Evolutionary conservation across 2,113 vertebrate genomes (phyloP).

Genomic region (Clinocottus analis): DNA sequence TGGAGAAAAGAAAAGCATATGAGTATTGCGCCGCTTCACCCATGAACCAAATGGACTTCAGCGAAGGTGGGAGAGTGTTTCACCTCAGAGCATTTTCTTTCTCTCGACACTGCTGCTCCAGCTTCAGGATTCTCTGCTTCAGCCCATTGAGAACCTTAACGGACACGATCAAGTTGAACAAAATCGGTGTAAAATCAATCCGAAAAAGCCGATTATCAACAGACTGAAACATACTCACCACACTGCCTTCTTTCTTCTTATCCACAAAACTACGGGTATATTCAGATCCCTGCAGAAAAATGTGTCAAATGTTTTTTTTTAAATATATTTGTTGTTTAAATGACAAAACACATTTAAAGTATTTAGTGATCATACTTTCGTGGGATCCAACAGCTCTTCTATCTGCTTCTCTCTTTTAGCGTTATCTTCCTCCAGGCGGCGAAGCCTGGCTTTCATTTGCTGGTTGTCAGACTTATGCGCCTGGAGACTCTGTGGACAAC

Average conservation of each 20-base stretch:
- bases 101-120: conserved; percentile 93
- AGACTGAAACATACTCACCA: conserved; percentile 81
- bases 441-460: conserved; percentile 89
- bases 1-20: conserved; percentile 52
- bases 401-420: conserved; percentile 92
- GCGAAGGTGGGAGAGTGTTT: not conserved
- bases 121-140: conserved; percentile 90
- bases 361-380: conserved; percentile 76
- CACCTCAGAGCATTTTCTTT: conserved; percentile 89
- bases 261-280: conserved; percentile 87
- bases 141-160: conserved; percentile 88
- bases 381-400: conserved; percentile 89
- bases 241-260: conserved; percentile 83
- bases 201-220: conserved; percentile 3
- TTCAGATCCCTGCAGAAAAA: conserved; percentile 83
- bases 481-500: conserved; percentile 84
- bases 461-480: conserved; percentile 88
- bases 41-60: not conserved
- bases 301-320: not conserved
- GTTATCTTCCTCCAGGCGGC: conserved; percentile 91
- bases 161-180: conserved; percentile 39
- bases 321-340: not conserved
- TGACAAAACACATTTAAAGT: not conserved
- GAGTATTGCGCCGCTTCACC: not conserved
- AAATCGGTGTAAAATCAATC: not conserved